Evolutionary conservation across 2,113 vertebrate genomes (phyloP).

Genomic region (Pygoscelis antarcticus): DNA sequence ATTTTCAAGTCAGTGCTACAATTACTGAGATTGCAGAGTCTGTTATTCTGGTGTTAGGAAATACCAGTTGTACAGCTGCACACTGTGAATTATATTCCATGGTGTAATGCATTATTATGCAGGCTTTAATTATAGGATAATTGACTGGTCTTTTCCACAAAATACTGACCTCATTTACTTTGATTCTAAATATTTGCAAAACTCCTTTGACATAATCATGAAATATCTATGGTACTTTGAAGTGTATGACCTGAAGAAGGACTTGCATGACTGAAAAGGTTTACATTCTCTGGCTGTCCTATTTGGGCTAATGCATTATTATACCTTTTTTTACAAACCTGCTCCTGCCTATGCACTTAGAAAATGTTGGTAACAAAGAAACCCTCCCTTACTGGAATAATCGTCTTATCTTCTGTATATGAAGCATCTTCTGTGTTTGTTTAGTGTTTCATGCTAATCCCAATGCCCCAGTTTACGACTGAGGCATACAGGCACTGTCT

Average conservation of each 20-base stretch:
- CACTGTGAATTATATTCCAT: constrained; percentile 39
- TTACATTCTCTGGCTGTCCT: not conserved
- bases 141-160: constrained; percentile 49
- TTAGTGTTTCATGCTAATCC: not conserved
- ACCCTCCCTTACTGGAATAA: not conserved
- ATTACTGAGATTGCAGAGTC: constrained; percentile 48
- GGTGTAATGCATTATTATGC: constrained; percentile 54
- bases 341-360: not conserved
- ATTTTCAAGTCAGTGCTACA: constrained; percentile 23
- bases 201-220: constrained; percentile 30
- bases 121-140: constrained; percentile 61
- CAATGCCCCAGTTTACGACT: not conserved
- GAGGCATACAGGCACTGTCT: not conserved
- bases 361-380: not conserved
- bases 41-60: constrained; percentile 56
- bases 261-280: not conserved
- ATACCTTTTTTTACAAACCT: not conserved
- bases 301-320: not conserved
- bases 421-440: not conserved
- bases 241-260: constrained; percentile 18
- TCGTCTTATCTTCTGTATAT: not conserved
- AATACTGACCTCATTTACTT: constrained; percentile 63
- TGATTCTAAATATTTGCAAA: constrained; percentile 67
- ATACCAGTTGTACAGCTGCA: constrained; percentile 52
- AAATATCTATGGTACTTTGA: constrained; percentile 1